These are phyloP conservation scores for Tragelaphus scriptus DNA, from an alignment of 2,113 vertebrate genomes.

Conservation along the genomic window DNA sequence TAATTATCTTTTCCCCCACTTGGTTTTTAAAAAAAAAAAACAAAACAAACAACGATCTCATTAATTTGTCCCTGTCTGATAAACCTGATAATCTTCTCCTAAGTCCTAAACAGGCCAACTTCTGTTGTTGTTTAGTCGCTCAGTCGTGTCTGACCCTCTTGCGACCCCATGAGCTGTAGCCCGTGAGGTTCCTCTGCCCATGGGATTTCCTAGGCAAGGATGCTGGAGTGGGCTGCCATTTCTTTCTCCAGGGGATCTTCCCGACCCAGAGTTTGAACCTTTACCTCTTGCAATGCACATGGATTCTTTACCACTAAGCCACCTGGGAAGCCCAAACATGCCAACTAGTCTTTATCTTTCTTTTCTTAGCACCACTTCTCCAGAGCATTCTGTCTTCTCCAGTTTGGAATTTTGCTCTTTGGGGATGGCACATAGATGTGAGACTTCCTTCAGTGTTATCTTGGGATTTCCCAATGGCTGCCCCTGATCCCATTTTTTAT, in stretches of 20 bases:
- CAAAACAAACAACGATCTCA: not conserved
- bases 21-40: no score
- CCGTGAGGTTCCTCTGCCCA: not conserved
- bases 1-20: not conserved
- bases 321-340: not conserved
- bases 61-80: not conserved
- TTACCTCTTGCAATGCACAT: not conserved
- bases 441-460: not conserved
- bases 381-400: not conserved
- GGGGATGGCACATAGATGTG: no score
- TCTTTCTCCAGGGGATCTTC: not conserved
- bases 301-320: not conserved
- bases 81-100: not conserved
- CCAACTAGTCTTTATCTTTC: not conserved
- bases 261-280: not conserved
- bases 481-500: not conserved
- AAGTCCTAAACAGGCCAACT: not conserved
- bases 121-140: not conserved
- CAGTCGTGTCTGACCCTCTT: not conserved
- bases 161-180: not conserved
- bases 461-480: not conserved
- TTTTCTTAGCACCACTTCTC: not conserved
- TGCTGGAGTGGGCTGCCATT: not conserved
- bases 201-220: not conserved
- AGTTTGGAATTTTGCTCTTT: not conserved